These are phyloP conservation scores for Enteromius mattozi DNA, from an alignment of 2,797 vertebrate species.

Conservation along the genomic window DNA sequence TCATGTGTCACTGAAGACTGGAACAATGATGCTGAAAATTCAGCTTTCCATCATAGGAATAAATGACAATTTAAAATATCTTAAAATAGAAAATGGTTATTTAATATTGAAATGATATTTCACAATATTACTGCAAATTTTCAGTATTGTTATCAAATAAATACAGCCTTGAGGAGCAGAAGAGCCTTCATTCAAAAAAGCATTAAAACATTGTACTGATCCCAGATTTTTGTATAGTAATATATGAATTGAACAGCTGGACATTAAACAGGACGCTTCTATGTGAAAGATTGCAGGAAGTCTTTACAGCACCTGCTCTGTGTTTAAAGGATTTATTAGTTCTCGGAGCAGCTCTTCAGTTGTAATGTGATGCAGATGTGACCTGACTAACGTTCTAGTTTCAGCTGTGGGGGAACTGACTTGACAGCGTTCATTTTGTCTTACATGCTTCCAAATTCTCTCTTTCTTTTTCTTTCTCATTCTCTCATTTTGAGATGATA, in stretches of 20 bases:
- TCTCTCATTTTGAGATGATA: slow-evolving; percentile 1
- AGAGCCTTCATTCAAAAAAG: not conserved
- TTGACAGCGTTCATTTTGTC: slow-evolving; percentile 30
- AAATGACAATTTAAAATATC: not conserved
- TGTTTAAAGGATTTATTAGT: slow-evolving; percentile 1
- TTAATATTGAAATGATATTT: not conserved
- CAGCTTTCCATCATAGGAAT: not conserved
- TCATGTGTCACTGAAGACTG: not conserved
- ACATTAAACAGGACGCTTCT: not conserved
- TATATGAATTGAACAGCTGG: not conserved
- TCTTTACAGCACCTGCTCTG: not conserved
- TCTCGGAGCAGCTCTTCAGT: slow-evolving; percentile 10
- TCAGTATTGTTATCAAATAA: not conserved
- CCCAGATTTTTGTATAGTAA: not conserved
- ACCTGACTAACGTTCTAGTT: slow-evolving; percentile 3
- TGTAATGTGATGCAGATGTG: slow-evolving; percentile 24
- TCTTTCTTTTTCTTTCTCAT: not conserved
- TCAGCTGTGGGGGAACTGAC: slow-evolving; percentile 9
- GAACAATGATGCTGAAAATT: not conserved
- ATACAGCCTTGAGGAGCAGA: not conserved
- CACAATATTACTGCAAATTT: not conserved
- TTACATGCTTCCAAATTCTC: slow-evolving; percentile 16
- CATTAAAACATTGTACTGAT: not conserved
- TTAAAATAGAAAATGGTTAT: not conserved
- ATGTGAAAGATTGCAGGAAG: not conserved